Percentiles rank a stretch among this genome's conserved stretches.
Conservation (phyloP, 2,797 vertebrate species). For the Rhodeus uyekii region DNA sequence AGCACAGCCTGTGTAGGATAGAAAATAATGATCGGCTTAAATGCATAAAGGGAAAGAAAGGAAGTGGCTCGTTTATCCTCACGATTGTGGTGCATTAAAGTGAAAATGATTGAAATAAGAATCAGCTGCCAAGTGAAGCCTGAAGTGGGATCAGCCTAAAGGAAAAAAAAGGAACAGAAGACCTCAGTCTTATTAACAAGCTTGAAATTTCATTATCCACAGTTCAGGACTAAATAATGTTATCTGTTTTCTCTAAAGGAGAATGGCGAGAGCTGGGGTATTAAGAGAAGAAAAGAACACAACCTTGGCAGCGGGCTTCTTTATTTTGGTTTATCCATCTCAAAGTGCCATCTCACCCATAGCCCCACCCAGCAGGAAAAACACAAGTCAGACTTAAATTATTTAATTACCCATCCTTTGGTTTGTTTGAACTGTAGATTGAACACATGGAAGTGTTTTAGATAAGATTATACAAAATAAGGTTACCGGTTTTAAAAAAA, state of each 20-base stretch:
- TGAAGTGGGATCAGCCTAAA: constrained; percentile 34
- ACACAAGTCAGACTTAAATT: constrained; percentile 71
- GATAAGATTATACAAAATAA: constrained; percentile 17
- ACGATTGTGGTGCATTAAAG: constrained; percentile 40
- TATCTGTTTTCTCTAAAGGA: constrained; percentile 57
- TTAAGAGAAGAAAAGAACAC: constrained; percentile 55
- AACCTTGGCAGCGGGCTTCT: constrained; percentile 51
- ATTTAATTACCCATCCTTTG: constrained; percentile 69
- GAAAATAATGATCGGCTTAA: constrained; percentile 48
- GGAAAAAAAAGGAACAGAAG: constrained; percentile 3
- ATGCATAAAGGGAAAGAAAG: constrained; percentile 36
- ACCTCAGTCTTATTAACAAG: constrained; percentile 55
- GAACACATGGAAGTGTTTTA: constrained; percentile 22
- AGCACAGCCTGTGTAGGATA: neutral
- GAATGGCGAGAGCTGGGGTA: constrained; percentile 46
- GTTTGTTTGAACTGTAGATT: constrained; percentile 55
- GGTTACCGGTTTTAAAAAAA: no score
- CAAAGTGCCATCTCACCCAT: constrained; percentile 56
- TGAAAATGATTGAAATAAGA: constrained; percentile 52
- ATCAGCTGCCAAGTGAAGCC: constrained; percentile 48
- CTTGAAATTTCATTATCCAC: constrained; percentile 63
- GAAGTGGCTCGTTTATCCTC: constrained; percentile 20
- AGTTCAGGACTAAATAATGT: constrained; percentile 58
- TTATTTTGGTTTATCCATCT: constrained; percentile 58
- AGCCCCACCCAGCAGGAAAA: constrained; percentile 61